Evolutionary conservation across 2,888 invertebrate genomes (phyloP).

Genomic region (Campoplex capitator): DNA sequence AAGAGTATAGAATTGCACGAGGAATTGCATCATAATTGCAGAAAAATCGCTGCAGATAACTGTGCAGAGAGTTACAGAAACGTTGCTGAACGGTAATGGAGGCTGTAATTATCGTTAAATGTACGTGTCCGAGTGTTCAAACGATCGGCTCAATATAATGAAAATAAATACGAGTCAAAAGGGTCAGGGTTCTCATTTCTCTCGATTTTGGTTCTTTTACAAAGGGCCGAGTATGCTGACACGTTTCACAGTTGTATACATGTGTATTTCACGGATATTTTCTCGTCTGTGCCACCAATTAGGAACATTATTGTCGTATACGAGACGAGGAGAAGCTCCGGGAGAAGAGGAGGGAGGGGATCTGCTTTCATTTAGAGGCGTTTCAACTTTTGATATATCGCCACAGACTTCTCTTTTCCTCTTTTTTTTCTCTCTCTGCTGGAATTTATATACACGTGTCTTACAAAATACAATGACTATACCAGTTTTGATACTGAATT

Average conservation of each 20-base stretch:
- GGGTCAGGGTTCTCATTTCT: slow-evolving; percentile 64
- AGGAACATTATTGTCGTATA: slow-evolving; percentile 80
- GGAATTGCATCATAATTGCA: not conserved
- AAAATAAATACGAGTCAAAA: slow-evolving; percentile 54
- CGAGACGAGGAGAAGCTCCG: slow-evolving; percentile 7
- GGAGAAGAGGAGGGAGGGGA: slow-evolving; percentile 49
- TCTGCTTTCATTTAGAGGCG: slow-evolving; percentile 72
- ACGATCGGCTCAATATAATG: slow-evolving; percentile 71
- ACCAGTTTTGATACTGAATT: slow-evolving; percentile 35
- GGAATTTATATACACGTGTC: slow-evolving; percentile 37
- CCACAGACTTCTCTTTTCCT: slow-evolving; percentile 18
- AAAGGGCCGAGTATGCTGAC: slow-evolving; percentile 69
- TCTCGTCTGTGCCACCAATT: slow-evolving; percentile 79
- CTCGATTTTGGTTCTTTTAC: slow-evolving; percentile 64
- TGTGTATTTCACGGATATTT: slow-evolving; percentile 45
- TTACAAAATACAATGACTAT: slow-evolving; percentile 19
- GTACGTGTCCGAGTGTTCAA: slow-evolving; percentile 72
- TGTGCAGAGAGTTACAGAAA: not conserved
- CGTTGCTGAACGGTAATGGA: not conserved
- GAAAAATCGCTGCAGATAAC: not conserved
- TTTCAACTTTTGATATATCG: slow-evolving; percentile 79
- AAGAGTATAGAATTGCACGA: not conserved
- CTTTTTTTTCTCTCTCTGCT: slow-evolving; percentile 9
- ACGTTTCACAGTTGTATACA: slow-evolving; percentile 60
- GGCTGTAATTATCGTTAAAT: slow-evolving; percentile 70